phyloP scores from a whole-genome alignment of 1,140 invertebrate genomes.

The Trachymyrmex septentrionalis region DNA sequence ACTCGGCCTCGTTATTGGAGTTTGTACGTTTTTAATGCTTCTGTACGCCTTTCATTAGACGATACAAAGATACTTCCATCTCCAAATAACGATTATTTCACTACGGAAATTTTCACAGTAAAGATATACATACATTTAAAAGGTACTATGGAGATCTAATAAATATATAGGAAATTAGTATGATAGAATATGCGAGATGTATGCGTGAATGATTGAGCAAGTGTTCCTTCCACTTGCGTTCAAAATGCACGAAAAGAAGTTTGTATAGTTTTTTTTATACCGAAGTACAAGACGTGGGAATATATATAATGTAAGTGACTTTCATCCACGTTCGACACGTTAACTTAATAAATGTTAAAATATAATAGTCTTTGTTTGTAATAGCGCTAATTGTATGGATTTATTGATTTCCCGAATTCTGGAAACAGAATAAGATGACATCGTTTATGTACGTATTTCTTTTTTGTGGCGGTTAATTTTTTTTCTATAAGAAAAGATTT shows the following conservation, averaged over 20 bases:
- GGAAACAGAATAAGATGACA: background rate
- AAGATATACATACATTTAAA: constrained; percentile 55
- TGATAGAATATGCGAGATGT: background rate
- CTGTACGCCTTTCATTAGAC: constrained; percentile 93
- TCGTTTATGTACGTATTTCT: constrained; percentile 3
- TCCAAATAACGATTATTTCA: constrained; percentile 50
- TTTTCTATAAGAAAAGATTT: constrained; percentile 2
- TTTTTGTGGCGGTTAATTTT: constrained; percentile 34
- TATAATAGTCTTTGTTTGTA: constrained; percentile 40
- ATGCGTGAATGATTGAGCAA: constrained; percentile 52
- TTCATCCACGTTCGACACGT: constrained; percentile 42
- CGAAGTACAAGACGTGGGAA: constrained; percentile 58
- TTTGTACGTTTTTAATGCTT: constrained; percentile 95
- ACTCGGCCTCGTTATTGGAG: constrained; percentile 93
- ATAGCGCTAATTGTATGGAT: background rate
- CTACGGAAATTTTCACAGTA: constrained; percentile 35
- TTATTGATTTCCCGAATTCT: background rate
- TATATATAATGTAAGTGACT: constrained; percentile 51
- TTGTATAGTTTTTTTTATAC: constrained; percentile 76
- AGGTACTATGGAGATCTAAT: constrained; percentile 61
- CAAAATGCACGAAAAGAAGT: constrained; percentile 38
- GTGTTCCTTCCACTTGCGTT: background rate
- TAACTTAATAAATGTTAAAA: constrained; percentile 72
- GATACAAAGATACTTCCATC: constrained; percentile 71
- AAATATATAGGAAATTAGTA: constrained; percentile 33